Conservation (phyloP, 2,888 invertebrate genomes). For the Aquatica leii region DNA sequence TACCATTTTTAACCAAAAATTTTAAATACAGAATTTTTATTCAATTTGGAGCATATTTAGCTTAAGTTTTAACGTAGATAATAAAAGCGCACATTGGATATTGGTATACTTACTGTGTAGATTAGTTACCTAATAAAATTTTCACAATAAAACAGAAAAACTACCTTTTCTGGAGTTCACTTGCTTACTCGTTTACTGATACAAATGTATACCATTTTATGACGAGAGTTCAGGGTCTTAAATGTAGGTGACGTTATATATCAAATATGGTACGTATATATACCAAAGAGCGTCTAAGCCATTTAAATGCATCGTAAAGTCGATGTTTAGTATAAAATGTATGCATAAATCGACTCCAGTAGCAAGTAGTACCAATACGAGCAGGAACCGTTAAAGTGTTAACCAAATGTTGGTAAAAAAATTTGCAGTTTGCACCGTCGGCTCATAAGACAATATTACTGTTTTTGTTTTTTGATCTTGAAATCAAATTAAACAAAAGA, state of each 20-base stretch:
- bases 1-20: not conserved
- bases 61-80: not conserved
- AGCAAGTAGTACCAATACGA: too few species aligned
- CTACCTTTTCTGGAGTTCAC: not conserved
- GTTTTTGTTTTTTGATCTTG: too few species aligned
- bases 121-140: not conserved
- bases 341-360: not conserved
- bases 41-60: not conserved
- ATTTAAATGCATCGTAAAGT: not conserved
- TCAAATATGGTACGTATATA: too few species aligned
- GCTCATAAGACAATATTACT: too few species aligned
- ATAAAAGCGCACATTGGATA: not conserved
- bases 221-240: not conserved
- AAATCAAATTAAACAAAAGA: too few species aligned
- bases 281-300: not conserved
- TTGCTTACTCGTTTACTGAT: too few species aligned
- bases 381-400: not conserved
- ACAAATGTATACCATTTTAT: not conserved
- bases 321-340: not conserved
- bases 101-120: not conserved
- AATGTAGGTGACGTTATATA: not conserved
- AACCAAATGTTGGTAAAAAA: too few species aligned
- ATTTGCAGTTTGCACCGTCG: too few species aligned
- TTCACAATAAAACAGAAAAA: not conserved
- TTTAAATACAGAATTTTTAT: not conserved